Conservation (phyloP, 2,888 invertebrate genomes). For the Ornithoptera priamus region DNA sequence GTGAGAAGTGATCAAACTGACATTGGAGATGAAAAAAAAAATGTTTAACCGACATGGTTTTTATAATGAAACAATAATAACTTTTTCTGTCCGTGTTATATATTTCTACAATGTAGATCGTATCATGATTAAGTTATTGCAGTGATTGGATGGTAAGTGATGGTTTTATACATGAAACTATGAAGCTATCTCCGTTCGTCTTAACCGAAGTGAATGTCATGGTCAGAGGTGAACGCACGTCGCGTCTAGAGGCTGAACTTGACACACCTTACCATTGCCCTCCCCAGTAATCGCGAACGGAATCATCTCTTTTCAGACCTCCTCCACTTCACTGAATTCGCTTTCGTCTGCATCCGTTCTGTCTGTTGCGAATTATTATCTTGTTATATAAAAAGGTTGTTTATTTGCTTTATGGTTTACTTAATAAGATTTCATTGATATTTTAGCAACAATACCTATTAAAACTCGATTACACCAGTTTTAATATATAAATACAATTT, state of each 20-base stretch:
- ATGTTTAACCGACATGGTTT: too few species aligned
- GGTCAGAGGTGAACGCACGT: slow-evolving; percentile 63
- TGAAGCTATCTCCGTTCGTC: slow-evolving; percentile 12
- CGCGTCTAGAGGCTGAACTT: slow-evolving; percentile 53
- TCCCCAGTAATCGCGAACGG: slow-evolving; percentile 14
- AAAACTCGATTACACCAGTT: slow-evolving; percentile 1
- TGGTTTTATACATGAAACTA: background rate
- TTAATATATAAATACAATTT: slow-evolving; percentile 17
- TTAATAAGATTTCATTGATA: background rate
- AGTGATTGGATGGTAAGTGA: too few species aligned
- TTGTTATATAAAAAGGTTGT: background rate
- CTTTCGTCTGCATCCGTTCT: background rate
- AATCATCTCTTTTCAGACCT: slow-evolving; percentile 1
- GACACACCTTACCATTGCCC: slow-evolving; percentile 57
- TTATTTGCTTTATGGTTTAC: background rate
- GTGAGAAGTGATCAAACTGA: too few species aligned
- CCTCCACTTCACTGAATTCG: background rate
- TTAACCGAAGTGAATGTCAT: slow-evolving; percentile 38
- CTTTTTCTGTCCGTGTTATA: too few species aligned
- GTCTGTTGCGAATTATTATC: background rate
- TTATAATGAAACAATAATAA: too few species aligned
- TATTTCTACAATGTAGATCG: too few species aligned
- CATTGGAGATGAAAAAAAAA: too few species aligned
- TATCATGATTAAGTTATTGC: too few species aligned
- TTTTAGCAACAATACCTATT: background rate